Base-by-base conservation (phyloP, 2,113 vertebrate species). In the Oplegnathus fasciatus region DNA sequence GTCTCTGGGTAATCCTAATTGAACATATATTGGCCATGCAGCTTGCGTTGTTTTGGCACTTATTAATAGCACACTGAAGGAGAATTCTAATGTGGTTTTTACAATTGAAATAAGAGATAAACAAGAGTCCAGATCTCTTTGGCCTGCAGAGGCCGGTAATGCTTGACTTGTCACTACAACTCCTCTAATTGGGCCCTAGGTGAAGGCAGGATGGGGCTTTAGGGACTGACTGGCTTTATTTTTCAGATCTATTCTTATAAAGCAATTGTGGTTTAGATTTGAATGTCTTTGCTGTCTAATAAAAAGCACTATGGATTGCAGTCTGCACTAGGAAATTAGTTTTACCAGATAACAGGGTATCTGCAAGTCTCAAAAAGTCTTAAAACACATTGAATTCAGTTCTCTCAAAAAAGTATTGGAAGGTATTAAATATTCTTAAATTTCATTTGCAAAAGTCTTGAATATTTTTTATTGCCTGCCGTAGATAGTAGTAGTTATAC, bases 61-160 rank as follows among this genome's bases (percentile, higher is more conserved):
- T 93, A 94, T 93, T 95, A 94, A 93, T 91, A 89, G 88, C 46
- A 30, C n/a, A 34, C 84, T 70, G 67, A 92, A 86, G 79, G 66
- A 82, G 84, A 89, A 94, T 91, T 94, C 92, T 93, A 93, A 95
- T 94, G 90, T 52, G 83, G 85, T 91, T 87, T 89, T 90, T 90
- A 87, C 89, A 92, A 90, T 91, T 95, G 93, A 94, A 94, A 95
- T 89, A 67, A 91, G 86, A 92, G 92, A 93, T 94, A 94, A 95
- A 94, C 90, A 91, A 92, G 70, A 89, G 86, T 89, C 79, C 78
- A 83, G 92, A 91, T 92, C 83, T 93, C 81, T 74, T 70, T 40
- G 86, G 91, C 83, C 86, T 86, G 86, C 62, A 46, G 88, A 91
- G 80, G 74, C 83, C 78, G 78, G 92, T 89, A 87, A 93, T 88